Conservation (phyloP, 2,797 vertebrate species). For the Sebastiscus tertius region DNA sequence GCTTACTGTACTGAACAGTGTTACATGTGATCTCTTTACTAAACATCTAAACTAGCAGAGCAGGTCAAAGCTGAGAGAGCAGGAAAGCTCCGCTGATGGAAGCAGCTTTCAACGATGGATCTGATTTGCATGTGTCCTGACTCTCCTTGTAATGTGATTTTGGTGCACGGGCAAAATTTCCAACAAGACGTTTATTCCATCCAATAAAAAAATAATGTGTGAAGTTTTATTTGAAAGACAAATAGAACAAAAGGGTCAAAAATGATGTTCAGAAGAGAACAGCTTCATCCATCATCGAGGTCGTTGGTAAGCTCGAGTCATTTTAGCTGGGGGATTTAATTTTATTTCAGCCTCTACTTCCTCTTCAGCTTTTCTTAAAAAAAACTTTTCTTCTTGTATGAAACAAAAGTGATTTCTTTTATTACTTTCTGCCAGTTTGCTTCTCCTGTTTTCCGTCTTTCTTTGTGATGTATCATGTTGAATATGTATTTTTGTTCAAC, state of each 20-base stretch:
- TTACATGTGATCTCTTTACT: background rate
- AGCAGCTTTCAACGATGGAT: background rate
- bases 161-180: background rate
- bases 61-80: background rate
- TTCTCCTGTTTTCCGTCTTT: background rate
- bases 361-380: slow-evolving; percentile 5
- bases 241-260: slow-evolving; percentile 8
- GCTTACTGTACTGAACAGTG: background rate
- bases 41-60: background rate
- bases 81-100: background rate
- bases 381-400: background rate
- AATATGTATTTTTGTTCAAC: slow-evolving; percentile 1
- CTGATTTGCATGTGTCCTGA: slow-evolving; percentile 35
- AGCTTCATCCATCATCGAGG: slow-evolving; percentile 1
- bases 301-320: background rate
- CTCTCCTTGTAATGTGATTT: background rate
- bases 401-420: background rate
- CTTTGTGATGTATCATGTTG: slow-evolving; percentile 3
- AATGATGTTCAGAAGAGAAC: slow-evolving; percentile 1
- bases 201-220: background rate
- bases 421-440: background rate
- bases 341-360: slow-evolving; percentile 5
- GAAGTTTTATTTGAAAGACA: slow-evolving; percentile 15
- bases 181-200: background rate
- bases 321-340: slow-evolving; percentile 6